phyloP scores from a whole-genome alignment of 1,140 invertebrate genomes.

The Sycophaga agraensis region DNA sequence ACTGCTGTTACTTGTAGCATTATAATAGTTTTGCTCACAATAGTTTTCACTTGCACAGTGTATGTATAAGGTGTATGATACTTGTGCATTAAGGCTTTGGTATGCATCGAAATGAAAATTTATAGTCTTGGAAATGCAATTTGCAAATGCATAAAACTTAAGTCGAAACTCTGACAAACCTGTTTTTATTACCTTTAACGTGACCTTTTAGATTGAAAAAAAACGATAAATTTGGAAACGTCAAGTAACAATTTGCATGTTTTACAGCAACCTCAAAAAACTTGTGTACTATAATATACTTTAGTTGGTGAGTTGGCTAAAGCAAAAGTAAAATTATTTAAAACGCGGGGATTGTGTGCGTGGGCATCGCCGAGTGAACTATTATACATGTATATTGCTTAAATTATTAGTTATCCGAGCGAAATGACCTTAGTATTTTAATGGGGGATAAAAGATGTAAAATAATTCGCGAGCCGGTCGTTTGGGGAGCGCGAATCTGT shows the following conservation, averaged over 20 bases:
- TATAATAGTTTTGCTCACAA: slow-evolving; percentile 4
- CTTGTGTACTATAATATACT: not conserved
- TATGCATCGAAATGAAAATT: slow-evolving; percentile 3
- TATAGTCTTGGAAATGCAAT: not conserved
- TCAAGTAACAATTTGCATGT: not conserved
- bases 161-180: slow-evolving; percentile 5
- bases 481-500: no score
- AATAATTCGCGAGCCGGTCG: no score
- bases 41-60: not conserved
- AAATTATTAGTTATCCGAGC: no score
- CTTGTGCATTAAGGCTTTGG: not conserved
- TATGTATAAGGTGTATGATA: not conserved
- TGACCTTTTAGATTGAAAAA: not conserved
- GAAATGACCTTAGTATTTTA: no score
- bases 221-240: slow-evolving; percentile 10
- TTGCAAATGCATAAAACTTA: slow-evolving; percentile 10
- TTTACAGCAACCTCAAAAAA: not conserved
- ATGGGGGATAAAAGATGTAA: no score
- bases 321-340: no score
- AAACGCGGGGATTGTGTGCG: no score
- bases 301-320: not conserved
- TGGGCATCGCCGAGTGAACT: no score
- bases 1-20: no score
- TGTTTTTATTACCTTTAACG: slow-evolving; percentile 11
- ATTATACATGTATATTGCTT: no score